A percentile compares a stretch with the other conserved stretches of the same genome.
Evolutionary conservation across 1,140 invertebrate species (phyloP).

Genomic region (Bacillus rossius): DNA sequence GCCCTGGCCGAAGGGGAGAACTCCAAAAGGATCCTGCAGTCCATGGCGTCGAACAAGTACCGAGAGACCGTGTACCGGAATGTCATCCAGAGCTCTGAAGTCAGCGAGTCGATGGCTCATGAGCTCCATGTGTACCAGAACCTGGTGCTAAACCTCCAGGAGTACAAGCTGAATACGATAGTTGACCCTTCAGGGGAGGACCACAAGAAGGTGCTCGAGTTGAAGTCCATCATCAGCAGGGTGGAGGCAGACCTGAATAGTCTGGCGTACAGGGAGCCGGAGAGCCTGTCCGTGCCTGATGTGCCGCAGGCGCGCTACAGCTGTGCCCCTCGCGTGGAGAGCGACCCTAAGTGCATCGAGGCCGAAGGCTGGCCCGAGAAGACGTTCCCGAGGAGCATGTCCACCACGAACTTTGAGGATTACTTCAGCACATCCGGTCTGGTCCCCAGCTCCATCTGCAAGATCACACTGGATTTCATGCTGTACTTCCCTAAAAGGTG

Average conservation of each 20-base stretch:
- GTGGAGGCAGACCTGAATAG: neutral
- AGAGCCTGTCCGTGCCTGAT: neutral
- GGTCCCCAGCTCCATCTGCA: neutral
- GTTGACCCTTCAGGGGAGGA: neutral
- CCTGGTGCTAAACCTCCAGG: neutral
- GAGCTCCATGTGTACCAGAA: constrained; percentile 6
- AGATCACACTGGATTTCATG: constrained; percentile 6
- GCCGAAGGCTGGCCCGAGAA: neutral
- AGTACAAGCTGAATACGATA: neutral
- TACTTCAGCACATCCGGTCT: too few relatives aligned
- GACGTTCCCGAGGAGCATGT: neutral
- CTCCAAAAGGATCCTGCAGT: neutral
- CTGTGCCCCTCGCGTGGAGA: neutral
- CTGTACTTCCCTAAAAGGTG: constrained; percentile 1
- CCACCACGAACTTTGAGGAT: too few relatives aligned
- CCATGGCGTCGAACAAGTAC: constrained; percentile 1
- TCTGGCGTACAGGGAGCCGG: neutral
- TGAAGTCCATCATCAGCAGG: neutral
- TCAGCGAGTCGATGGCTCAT: neutral
- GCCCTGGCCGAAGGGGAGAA: constrained; percentile 2
- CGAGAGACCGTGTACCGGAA: neutral
- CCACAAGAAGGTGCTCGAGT: neutral
- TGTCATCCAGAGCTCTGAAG: neutral
- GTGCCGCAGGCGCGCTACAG: neutral
- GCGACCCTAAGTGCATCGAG: neutral